Base-by-base conservation (phyloP, 2,113 vertebrate species). In the Oryzias curvinotus region DNA sequence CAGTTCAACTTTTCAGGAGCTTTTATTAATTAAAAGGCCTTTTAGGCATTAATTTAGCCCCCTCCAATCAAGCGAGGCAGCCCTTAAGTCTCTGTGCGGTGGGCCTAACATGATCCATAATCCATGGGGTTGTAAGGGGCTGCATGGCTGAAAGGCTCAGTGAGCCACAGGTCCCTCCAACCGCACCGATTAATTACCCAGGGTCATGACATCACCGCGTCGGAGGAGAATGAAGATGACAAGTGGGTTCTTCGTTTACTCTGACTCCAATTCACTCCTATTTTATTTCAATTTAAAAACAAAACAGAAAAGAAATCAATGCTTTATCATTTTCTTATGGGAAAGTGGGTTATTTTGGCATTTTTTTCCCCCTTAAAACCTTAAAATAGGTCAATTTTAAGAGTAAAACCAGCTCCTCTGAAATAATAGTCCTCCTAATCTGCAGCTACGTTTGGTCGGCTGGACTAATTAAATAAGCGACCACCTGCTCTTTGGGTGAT, bases 401-500 rank as follows among this genome's bases (percentile, higher is more conserved):
- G 36, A 12, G 36, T 36, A 36, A 36, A 36, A 36, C 10, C 36
- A 36, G 8, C 36, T 36, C 36, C 12, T 10, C 36, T 14, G 62
- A 65, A 68, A 78, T 68, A 59, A 81, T 73, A 62, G 68, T 80
- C 77, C 57, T 67, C 62, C 52, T 84, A 85, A 89, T 88, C 84
- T 82, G 80, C 78, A 42, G 17, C 66, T 54, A 70, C 80, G 80
- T 76, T 83, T 72, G 82, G 61, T 87, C 82, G 78, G 81, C 82
- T 90, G 85, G 62, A 78, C 73, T 86, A 90, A 91, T 90, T 88
- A 83, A 86, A 85, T 84, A 85, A 90, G 75, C 78, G 89, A 68
- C 90, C 91, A 90, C 91, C 90, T 91, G 91, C 86, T 88, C 82
- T 68, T 82, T 64, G 73, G 77, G 53, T 58, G 63, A 78, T 78